phyloP scores from a whole-genome alignment of 2,888 invertebrate species.

The Rhopalosiphum nymphaeae region DNA sequence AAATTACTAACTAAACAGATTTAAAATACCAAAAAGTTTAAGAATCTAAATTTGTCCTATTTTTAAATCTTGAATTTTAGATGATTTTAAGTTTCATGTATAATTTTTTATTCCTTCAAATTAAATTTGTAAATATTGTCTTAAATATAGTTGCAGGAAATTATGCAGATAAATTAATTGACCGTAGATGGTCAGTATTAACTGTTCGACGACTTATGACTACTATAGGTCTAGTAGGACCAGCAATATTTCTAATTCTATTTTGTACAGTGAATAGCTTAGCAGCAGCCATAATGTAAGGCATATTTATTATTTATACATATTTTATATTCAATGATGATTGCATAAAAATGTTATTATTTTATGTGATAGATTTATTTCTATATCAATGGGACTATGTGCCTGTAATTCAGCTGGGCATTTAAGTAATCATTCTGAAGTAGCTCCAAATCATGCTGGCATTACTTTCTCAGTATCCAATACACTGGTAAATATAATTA shows the following conservation, averaged over 20 bases:
- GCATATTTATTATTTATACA: conserved; percentile 66
- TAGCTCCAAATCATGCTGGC: conserved; percentile 83
- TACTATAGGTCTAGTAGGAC: conserved; percentile 79
- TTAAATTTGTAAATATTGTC: conserved; percentile 60
- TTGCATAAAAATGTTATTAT: not conserved
- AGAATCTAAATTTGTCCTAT: not conserved
- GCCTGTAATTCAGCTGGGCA: conserved; percentile 84
- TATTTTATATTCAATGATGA: not conserved
- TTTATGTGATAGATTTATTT: conserved; percentile 74
- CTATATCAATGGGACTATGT: conserved; percentile 81
- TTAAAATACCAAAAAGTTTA: not conserved
- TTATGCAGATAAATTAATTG: conserved; percentile 78
- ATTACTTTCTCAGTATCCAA: conserved; percentile 83
- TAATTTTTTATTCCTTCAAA: not conserved
- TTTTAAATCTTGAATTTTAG: not conserved
- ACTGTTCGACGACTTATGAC: conserved; percentile 82
- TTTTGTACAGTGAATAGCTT: conserved; percentile 81
- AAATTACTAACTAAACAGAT: too few relatives aligned
- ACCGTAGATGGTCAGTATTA: conserved; percentile 76
- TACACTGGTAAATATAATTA: conserved; percentile 74
- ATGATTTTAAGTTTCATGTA: not conserved
- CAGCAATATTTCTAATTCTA: conserved; percentile 79
- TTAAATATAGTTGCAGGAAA: conserved; percentile 76
- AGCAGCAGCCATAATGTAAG: conserved; percentile 78
- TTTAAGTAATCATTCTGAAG: conserved; percentile 82